Conservation (phyloP, 2,113 vertebrate genomes). For the Candoia aspera region DNA sequence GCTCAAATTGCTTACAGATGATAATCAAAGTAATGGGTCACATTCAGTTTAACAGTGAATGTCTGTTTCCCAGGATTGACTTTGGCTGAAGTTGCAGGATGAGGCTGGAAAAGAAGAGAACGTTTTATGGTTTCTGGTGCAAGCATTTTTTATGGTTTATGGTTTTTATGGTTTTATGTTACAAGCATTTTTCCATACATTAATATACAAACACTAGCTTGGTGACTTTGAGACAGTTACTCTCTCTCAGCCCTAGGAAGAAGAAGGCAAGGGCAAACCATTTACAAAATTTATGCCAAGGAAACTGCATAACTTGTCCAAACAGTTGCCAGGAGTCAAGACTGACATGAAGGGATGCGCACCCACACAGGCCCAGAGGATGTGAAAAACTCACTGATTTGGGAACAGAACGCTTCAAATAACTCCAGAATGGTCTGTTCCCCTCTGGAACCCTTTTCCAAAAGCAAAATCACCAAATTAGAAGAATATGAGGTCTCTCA, state of each 20-base stretch:
- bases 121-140: neutral
- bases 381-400: neutral
- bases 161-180: neutral
- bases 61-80: neutral
- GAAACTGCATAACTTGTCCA: neutral
- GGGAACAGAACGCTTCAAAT: neutral
- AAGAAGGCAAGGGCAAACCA: neutral
- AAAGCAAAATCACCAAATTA: neutral
- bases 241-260: neutral
- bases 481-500: neutral
- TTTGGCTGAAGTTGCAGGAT: neutral
- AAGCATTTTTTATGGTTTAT: neutral
- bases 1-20: neutral
- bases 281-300: neutral
- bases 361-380: neutral
- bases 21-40: neutral
- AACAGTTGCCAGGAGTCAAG: neutral
- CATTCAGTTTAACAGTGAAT: neutral
- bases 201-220: neutral
- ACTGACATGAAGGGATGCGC: neutral
- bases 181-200: neutral
- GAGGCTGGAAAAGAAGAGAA: neutral
- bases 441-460: neutral
- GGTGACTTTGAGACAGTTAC: neutral
- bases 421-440: neutral